Percentiles rank a stretch among this genome's conserved stretches.
Conservation (phyloP, 2,888 invertebrate genomes). For the Theretra japonica region DNA sequence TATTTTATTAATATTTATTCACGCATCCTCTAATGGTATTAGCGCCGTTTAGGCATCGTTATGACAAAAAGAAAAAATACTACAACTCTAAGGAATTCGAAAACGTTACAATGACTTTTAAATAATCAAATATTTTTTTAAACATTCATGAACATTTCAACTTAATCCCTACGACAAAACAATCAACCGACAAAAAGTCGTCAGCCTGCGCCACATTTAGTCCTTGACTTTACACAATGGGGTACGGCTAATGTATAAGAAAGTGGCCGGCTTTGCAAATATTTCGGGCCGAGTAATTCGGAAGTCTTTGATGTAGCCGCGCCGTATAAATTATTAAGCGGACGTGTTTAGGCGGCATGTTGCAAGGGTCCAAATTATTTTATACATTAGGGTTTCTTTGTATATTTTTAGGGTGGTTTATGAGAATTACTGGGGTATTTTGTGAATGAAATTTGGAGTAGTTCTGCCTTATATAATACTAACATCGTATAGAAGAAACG, state of each 20-base stretch:
- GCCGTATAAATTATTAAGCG: constrained; percentile 25
- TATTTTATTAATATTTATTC: too few relatives aligned
- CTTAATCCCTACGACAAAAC: neutral
- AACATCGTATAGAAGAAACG: too few relatives aligned
- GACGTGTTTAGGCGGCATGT: constrained; percentile 19
- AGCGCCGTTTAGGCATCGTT: too few relatives aligned
- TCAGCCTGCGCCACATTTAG: neutral
- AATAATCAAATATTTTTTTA: too few relatives aligned
- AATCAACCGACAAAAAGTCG: constrained; percentile 6
- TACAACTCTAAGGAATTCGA: too few relatives aligned
- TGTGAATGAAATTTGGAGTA: too few relatives aligned
- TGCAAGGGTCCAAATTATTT: neutral
- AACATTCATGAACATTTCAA: too few relatives aligned
- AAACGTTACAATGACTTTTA: too few relatives aligned
- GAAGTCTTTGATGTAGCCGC: constrained; percentile 23
- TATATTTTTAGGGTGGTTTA: neutral
- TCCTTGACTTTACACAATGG: constrained; percentile 12
- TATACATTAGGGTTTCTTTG: neutral
- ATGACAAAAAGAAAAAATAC: too few relatives aligned
- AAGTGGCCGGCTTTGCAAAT: constrained; percentile 26
- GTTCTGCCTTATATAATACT: too few relatives aligned
- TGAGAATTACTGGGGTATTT: too few relatives aligned
- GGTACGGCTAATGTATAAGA: constrained; percentile 23
- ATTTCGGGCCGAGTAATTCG: constrained; percentile 27
- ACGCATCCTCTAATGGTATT: too few relatives aligned